Evolutionary conservation across 2,797 vertebrate species (phyloP), one percentile per base, ranked within the genome.

Genomic region (Emydoidea blandingii): DNA sequence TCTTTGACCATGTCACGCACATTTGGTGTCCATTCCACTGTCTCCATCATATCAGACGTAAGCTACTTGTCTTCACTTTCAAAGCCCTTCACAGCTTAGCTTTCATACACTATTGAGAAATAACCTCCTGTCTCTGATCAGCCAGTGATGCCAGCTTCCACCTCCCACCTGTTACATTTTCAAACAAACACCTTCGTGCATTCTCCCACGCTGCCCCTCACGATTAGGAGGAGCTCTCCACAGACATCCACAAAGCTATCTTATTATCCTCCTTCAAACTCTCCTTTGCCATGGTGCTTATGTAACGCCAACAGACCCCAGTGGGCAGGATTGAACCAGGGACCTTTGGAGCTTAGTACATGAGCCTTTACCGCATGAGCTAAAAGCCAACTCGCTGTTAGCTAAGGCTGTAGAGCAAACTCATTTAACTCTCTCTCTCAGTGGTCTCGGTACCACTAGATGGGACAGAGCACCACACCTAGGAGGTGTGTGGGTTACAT

Each of bases 231-330:
- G 6, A 2, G 53, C 41, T 27, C 56, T 89, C 91, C 90, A 83
- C n/a, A 80, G 49, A 80, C 14, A n/a, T 50, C n/a, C 31, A 90
- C 91, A 56, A 1, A 29, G 47, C 27, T 57, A 79, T 25, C n/a
- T 79, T 3, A 7, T 79, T 79, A 88, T 92, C 10, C 91, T 12
- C 50, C 91, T 50, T 56, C 54, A 91, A 92, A 80, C 65, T 57
- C 27, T 90, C 10, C 41, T 1, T 16, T 53, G 8, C 25, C 53
- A 76, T 76, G 62, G 44, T 87, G 74, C 29, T 91, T 50, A 50
- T 50, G 14, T 15, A 50, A 50, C 2, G 5, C 50, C 50, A 50
- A 50, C 50, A 50, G 50, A 50, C 50, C 50, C 50, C 5, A 14
- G 50, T 16, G 14, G 14, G 50, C 50, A 50, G 50, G 50, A 50